Percentiles rank a stretch among this genome's conserved stretches.
These are phyloP conservation scores for Tenualosa ilisha DNA, from an alignment of 2,797 vertebrate species.

Conservation along the genomic window DNA sequence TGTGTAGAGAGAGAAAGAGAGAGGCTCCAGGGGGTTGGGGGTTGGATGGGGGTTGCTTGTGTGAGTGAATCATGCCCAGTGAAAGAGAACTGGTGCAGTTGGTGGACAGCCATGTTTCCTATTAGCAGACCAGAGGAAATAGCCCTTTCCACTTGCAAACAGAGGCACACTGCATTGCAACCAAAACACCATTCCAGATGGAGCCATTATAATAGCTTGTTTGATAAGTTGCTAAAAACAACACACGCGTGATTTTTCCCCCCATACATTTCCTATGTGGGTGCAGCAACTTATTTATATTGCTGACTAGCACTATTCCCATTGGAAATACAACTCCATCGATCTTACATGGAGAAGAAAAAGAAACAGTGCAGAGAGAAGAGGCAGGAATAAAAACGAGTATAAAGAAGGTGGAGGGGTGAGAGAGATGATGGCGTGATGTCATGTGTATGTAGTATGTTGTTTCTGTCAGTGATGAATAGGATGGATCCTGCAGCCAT, in stretches of 20 bases:
- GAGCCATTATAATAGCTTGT: not conserved
- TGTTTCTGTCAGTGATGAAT: not conserved
- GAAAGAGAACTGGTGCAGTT: not conserved
- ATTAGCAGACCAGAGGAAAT: not conserved
- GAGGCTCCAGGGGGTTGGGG: not conserved
- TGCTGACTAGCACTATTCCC: not conserved
- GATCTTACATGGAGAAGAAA: not conserved
- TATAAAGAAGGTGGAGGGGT: not conserved
- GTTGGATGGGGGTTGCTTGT: not conserved
- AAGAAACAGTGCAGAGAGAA: not conserved
- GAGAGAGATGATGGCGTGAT: not conserved
- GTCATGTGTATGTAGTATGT: not conserved
- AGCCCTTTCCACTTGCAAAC: not conserved
- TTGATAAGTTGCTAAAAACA: slow-evolving; percentile 15
- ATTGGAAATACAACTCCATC: not conserved
- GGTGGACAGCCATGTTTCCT: not conserved
- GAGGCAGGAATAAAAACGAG: not conserved
- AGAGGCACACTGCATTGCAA: not conserved
- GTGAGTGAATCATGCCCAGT: not conserved
- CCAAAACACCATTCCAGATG: not conserved
- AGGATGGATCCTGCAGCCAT: too few species aligned
- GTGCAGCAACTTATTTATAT: not conserved
- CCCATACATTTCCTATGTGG: not conserved
- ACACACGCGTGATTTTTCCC: not conserved
- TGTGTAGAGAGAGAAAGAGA: not conserved